Evolutionary conservation across 2,888 invertebrate species (phyloP), one percentile per base, ranked within the genome.

Genomic region (Geophilus truncorum): DNA sequence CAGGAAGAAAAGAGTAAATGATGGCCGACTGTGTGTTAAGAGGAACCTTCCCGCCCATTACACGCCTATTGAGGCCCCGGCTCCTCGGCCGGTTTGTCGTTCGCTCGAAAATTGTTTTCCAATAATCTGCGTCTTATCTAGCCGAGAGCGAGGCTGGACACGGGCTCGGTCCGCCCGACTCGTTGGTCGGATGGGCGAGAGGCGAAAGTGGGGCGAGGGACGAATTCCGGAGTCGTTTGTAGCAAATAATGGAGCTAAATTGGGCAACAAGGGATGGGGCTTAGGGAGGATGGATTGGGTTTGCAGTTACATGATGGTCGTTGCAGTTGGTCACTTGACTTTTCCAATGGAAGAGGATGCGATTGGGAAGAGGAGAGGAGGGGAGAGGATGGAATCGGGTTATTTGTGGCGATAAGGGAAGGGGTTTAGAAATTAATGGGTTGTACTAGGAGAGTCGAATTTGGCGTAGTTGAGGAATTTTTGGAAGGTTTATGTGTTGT

Each of bases 31-130:
- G 21, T 21, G 57, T 62, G 4, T 62, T 62, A 62, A 62, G 57
- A 62, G 57, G 57, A 62, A 62, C 57, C 57, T 62, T 62, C 57
- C 57, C 57, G 57, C 57, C 57, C 57, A 62, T 62, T 62, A 62
- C 57, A 62, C 57, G 57, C 57, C 57, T 62, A 62, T 62, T 62
- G 21, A 62, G 21, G 57, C 57, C 57, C 18, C 9, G 57, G 57
- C 18, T 62, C 57, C 57, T 62, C 21, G 57, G 57, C 57, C 57
- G 57, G 57, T 62, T 62, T 62, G 57, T 62, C 57, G 57, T 62
- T 18, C 21, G 57, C 21, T 62, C 21, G 57, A 62, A 62, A 62
- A 62, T 62, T 62, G 57, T 62, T 62, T 62, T 62, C 57, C 57
- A 62, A 62, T 62, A 62, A 62, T 62, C 57, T 62, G 23, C 57